These are phyloP conservation scores for Paraescarpia echinospica DNA, from an alignment of 1,140 invertebrate genomes.

Conservation along the genomic window DNA sequence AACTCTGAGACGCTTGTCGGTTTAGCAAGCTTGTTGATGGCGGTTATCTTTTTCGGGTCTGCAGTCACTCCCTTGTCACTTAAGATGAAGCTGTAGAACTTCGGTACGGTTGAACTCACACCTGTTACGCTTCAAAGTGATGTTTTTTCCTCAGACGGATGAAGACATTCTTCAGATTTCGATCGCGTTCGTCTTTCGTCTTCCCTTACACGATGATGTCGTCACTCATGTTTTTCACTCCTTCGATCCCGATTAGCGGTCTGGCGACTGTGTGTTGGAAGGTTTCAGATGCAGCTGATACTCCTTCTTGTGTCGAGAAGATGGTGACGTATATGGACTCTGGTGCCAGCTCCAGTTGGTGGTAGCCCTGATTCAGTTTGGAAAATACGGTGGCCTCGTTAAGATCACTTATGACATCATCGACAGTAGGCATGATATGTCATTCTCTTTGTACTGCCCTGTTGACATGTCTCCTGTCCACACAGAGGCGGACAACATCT, in stretches of 20 bases:
- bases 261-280: conserved; percentile 4
- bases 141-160: not conserved
- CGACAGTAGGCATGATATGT: conserved; percentile 35
- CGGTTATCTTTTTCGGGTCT: conserved; percentile 30
- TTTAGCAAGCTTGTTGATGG: conserved; percentile 26
- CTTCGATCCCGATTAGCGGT: not conserved
- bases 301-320: too few relatives aligned
- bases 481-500: conserved; percentile 39
- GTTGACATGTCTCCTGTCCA: conserved; percentile 42
- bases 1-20: conserved; percentile 31
- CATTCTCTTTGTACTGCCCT: conserved; percentile 30
- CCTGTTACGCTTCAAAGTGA: conserved; percentile 16
- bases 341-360: too few relatives aligned
- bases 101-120: not conserved
- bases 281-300: too few relatives aligned
- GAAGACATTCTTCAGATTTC: not conserved
- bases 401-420: conserved; percentile 39
- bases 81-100: conserved; percentile 7
- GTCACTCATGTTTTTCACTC: not conserved
- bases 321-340: too few relatives aligned
- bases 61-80: conserved; percentile 21
- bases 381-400: conserved; percentile 30
- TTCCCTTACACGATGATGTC: too few relatives aligned
- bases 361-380: too few relatives aligned
- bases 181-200: not conserved